Evolutionary conservation across 2,797 vertebrate species (phyloP).

Genomic region (Emydoidea blandingii): DNA sequence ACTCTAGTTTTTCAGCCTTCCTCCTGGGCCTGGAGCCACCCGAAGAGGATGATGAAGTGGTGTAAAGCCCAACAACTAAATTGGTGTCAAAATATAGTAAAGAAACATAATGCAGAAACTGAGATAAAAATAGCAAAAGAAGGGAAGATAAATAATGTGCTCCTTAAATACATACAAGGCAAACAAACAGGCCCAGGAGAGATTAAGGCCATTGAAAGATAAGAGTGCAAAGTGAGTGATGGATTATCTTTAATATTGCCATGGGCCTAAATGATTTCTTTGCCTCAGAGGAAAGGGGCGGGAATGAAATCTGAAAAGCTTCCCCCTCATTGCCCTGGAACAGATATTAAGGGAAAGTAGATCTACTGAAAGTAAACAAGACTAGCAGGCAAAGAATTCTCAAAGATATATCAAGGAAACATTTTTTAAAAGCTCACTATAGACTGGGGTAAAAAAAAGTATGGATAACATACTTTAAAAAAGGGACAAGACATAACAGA

Average conservation of each 20-base stretch:
- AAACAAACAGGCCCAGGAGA: slow-evolving; percentile 69
- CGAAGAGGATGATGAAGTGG: not conserved
- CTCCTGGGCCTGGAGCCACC: not conserved
- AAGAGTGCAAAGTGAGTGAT: slow-evolving; percentile 72
- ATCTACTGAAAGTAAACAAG: slow-evolving; percentile 55
- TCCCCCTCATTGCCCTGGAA: slow-evolving; percentile 66
- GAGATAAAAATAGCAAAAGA: slow-evolving; percentile 44
- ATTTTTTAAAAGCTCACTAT: not conserved
- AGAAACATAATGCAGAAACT: slow-evolving; percentile 31
- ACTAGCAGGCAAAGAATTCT: slow-evolving; percentile 30
- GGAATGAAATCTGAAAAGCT: slow-evolving; percentile 70
- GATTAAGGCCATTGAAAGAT: slow-evolving; percentile 67
- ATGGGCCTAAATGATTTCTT: slow-evolving; percentile 74
- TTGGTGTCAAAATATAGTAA: not conserved
- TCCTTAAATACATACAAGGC: slow-evolving; percentile 68
- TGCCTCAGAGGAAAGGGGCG: slow-evolving; percentile 63
- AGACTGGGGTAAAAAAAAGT: not conserved
- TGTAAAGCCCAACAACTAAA: not conserved
- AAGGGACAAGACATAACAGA: not conserved
- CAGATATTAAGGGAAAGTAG: slow-evolving; percentile 67
- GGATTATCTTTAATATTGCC: slow-evolving; percentile 78
- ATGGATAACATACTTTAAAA: not conserved
- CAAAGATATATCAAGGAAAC: not conserved
- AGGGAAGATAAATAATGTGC: slow-evolving; percentile 66
- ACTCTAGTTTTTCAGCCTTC: not conserved